phyloP scores from a whole-genome alignment of 2,113 vertebrate species.

The Rhinoderma darwinii region DNA sequence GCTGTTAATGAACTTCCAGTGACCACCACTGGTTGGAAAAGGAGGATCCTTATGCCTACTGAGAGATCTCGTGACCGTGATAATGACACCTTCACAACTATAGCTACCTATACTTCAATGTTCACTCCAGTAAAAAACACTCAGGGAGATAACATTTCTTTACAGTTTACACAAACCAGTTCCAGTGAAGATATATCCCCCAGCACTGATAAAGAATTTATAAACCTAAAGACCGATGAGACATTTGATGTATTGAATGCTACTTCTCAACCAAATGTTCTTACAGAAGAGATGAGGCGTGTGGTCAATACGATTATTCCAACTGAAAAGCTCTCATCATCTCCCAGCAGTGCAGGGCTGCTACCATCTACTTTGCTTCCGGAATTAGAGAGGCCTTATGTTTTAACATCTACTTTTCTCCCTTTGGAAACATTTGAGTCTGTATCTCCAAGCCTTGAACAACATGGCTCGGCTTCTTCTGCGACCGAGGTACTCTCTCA shows the following conservation, averaged over 20 bases:
- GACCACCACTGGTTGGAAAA: conserved; percentile 64
- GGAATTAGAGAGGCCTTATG: conserved; percentile 69
- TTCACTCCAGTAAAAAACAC: conserved; percentile 64
- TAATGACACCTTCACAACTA: conserved; percentile 68
- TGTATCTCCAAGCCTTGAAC: conserved; percentile 75
- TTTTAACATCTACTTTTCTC: conserved; percentile 72
- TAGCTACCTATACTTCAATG: conserved; percentile 63
- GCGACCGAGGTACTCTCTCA: conserved; percentile 75
- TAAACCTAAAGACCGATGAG: conserved; percentile 56
- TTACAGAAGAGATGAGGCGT: conserved; percentile 61
- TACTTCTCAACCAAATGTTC: conserved; percentile 55
- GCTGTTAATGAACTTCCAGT: conserved; percentile 68
- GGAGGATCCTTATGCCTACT: conserved; percentile 68
- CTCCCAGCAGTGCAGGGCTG: conserved; percentile 62
- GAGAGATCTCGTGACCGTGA: conserved; percentile 64
- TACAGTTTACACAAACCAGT: conserved; percentile 66
- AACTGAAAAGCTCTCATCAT: conserved; percentile 59
- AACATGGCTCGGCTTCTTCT: conserved; percentile 73
- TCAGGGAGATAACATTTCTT: conserved; percentile 67
- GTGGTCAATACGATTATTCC: conserved; percentile 60
- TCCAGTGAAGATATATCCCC: conserved; percentile 62
- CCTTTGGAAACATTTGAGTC: conserved; percentile 74
- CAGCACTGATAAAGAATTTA: conserved; percentile 63
- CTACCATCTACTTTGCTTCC: conserved; percentile 63
- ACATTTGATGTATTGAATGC: conserved; percentile 61